Evolutionary conservation across 2,888 invertebrate species (phyloP).

Genomic region (Blomia tropicalis): DNA sequence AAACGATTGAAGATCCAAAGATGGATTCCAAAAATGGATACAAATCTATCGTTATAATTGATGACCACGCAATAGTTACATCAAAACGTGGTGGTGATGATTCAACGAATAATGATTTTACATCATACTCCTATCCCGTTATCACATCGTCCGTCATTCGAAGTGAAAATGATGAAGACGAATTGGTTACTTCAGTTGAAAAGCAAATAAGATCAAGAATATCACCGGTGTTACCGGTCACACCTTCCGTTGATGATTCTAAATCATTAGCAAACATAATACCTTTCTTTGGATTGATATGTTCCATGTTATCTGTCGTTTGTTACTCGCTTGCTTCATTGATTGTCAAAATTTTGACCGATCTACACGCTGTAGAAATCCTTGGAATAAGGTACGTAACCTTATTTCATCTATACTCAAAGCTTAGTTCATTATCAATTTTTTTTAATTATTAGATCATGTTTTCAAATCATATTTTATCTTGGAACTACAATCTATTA

Average conservation of each 20-base stretch:
- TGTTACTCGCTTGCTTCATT: slow-evolving; percentile 19
- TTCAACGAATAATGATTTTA: background rate
- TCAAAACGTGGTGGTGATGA: too few species aligned
- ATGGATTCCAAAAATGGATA: too few species aligned
- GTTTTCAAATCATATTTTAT: slow-evolving; percentile 9
- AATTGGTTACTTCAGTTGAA: background rate
- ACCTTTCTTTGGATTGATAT: slow-evolving; percentile 18
- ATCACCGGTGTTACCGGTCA: background rate
- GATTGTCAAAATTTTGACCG: slow-evolving; percentile 20
- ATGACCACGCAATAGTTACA: too few species aligned
- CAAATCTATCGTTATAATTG: too few species aligned
- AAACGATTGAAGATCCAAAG: too few species aligned
- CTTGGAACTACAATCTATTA: background rate
- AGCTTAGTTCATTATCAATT: slow-evolving; percentile 3
- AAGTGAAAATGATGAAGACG: background rate
- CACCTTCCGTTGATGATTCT: background rate
- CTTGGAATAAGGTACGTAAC: slow-evolving; percentile 21
- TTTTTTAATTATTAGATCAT: slow-evolving; percentile 14
- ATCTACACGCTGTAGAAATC: slow-evolving; percentile 19
- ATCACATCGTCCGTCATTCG: background rate
- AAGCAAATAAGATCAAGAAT: background rate
- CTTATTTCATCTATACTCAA: too few species aligned
- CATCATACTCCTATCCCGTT: background rate
- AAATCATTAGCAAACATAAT: slow-evolving; percentile 8
- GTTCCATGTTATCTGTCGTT: slow-evolving; percentile 20